A percentile compares a stretch with the other conserved stretches of the same genome.
Evolutionary conservation across 2,113 vertebrate genomes (phyloP).

Genomic region (Solenodon paradoxus): DNA sequence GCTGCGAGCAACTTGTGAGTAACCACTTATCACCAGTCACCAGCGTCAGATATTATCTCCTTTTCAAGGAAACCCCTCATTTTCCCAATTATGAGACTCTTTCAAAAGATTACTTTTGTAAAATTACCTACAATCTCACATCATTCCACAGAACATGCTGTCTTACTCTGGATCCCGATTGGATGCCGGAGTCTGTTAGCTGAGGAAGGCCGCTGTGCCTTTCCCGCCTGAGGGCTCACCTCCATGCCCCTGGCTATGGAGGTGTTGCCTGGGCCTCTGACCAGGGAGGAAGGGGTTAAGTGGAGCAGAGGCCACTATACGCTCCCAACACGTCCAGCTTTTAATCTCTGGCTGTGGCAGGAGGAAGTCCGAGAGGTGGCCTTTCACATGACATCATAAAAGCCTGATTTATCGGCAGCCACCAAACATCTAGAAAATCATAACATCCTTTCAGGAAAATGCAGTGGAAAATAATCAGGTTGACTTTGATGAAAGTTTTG

Average conservation of each 20-base stretch:
- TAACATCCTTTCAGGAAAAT: slow-evolving; percentile 99
- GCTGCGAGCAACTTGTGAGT: not conserved
- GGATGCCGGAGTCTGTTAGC: not conserved
- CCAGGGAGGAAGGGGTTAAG: slow-evolving; percentile 79
- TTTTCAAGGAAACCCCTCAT: not conserved
- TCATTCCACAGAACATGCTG: not conserved
- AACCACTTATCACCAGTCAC: not conserved
- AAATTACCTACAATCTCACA: not conserved
- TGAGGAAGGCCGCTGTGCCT: not conserved
- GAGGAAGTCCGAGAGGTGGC: slow-evolving; percentile 89
- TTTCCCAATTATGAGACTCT: not conserved
- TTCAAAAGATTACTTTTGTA: not conserved
- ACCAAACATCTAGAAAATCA: slow-evolving; percentile 97
- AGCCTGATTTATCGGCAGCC: slow-evolving; percentile 94
- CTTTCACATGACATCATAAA: slow-evolving; percentile 97
- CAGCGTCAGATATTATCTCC: not conserved
- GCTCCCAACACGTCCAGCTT: slow-evolving; percentile 69
- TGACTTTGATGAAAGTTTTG: slow-evolving; percentile 91
- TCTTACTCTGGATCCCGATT: not conserved
- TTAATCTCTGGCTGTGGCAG: slow-evolving; percentile 79
- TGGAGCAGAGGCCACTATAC: slow-evolving; percentile 59
- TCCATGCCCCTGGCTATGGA: not conserved
- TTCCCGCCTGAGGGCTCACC: too few species aligned
- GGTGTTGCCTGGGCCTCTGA: too few species aligned
- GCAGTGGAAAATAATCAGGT: slow-evolving; percentile 96